Conservation (phyloP, 2,888 invertebrate genomes). For the Campopleginae sp. region DNA sequence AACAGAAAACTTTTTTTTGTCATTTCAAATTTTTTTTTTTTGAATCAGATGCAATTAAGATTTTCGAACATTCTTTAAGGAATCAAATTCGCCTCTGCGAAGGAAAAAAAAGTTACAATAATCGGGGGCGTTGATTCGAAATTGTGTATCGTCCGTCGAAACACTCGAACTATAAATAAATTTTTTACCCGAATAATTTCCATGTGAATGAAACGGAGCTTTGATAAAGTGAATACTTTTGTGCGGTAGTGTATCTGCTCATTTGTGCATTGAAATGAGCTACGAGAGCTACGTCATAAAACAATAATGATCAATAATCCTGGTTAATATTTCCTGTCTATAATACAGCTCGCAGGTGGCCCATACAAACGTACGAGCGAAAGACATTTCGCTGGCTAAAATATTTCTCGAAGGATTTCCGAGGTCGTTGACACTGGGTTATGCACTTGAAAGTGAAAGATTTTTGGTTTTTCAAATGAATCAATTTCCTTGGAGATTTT, state of each 20-base stretch:
- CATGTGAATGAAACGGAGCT: background rate
- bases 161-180: background rate
- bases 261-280: constrained; percentile 56
- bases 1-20: too few relatives aligned
- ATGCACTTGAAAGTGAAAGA: background rate
- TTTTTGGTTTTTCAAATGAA: background rate
- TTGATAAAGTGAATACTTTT: background rate
- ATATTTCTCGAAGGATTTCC: constrained; percentile 1
- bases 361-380: background rate
- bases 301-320: constrained; percentile 66
- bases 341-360: constrained; percentile 48
- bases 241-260: constrained; percentile 23
- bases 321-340: constrained; percentile 68
- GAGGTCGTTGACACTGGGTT: constrained; percentile 44
- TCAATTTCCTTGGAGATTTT: background rate
- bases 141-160: background rate
- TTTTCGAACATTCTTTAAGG: too few relatives aligned
- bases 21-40: too few relatives aligned
- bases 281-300: constrained; percentile 26
- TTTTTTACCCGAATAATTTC: background rate
- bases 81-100: too few relatives aligned
- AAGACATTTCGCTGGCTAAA: background rate
- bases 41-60: too few relatives aligned
- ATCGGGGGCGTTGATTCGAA: background rate
- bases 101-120: too few relatives aligned